A percentile compares a stretch with the other conserved stretches of the same genome.
These are phyloP conservation scores for Spilosoma lubricipeda DNA, from an alignment of 2,888 invertebrate genomes.

Conservation along the genomic window DNA sequence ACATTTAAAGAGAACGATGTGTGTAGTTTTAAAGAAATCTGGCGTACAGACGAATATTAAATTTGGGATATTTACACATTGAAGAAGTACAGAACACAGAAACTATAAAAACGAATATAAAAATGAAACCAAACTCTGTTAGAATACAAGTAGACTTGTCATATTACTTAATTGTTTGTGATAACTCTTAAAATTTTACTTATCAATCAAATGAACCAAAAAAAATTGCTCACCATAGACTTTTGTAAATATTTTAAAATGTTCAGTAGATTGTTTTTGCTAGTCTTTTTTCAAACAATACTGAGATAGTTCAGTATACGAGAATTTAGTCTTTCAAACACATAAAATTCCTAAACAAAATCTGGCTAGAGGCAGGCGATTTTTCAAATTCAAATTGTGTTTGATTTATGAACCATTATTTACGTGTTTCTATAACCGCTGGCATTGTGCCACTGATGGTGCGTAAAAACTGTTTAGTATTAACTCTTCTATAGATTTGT, in stretches of 20 bases:
- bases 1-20: no score
- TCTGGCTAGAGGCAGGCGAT: constrained; percentile 26
- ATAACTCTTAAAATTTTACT: no score
- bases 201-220: not conserved
- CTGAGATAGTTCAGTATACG: not conserved
- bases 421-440: constrained; percentile 21
- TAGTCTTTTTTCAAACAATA: not conserved
- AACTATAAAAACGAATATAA: not conserved
- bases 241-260: no score
- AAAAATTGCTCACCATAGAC: no score
- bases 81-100: not conserved
- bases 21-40: not conserved
- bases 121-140: not conserved
- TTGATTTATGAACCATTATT: constrained; percentile 46
- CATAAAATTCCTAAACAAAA: not conserved
- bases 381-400: constrained; percentile 44
- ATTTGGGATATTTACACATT: not conserved
- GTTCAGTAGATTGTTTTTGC: no score
- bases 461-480: not conserved
- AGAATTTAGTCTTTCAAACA: not conserved
- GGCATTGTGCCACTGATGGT: constrained; percentile 27
- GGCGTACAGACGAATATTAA: not conserved
- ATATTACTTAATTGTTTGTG: no score
- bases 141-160: not conserved
- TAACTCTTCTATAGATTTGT: not conserved